Evolutionary conservation across 35 echinoderm and acorn worm genomes (phyloP), one percentile per base, ranked within the genome.

Genomic region (Eucidaris tribuloides): DNA sequence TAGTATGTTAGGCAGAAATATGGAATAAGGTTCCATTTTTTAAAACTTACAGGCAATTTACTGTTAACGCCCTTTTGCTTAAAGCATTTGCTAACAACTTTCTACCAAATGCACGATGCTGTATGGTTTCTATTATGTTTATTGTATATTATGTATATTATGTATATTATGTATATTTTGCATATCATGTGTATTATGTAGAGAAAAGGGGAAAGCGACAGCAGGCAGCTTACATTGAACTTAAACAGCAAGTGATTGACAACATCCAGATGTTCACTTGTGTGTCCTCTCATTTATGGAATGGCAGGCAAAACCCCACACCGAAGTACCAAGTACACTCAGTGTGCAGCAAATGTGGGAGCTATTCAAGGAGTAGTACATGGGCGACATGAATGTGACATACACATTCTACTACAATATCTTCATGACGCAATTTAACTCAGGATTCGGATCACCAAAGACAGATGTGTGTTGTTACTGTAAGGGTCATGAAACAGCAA

Each of bases 381-480:
- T 58, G 24, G 79, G 79, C 2, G 5, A 6, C n/a, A n/a, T n/a
- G n/a, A n/a, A n/a, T n/a, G n/a, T n/a, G n/a, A n/a, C n/a, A n/a
- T n/a, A n/a, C n/a, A n/a, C n/a, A n/a, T n/a, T n/a, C n/a, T n/a
- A n/a, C n/a, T n/a, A n/a, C n/a, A n/a, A n/a, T n/a, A n/a, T 46
- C n/a, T 84, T 71, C 42, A 42, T 71, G 61, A 50, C 18, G 24
- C 17, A 41, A 7, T 84, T 84, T 27, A 84, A 84, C 36, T 45
- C 74, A 39, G 82, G 37, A 74, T 84, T 84, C 74, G 82, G 62
- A 71, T n/a, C n/a, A n/a, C n/a, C n/a, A n/a, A n/a, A n/a, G n/a
- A n/a, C n/a, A n/a, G n/a, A n/a, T n/a, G n/a, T 71, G 5, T 84
- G 82, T 52, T 84, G 37, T 45, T 17, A 34, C 38, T 84, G 62